Evolutionary conservation across 2,888 invertebrate species (phyloP).

Genomic region (Ectemnius lituratus): DNA sequence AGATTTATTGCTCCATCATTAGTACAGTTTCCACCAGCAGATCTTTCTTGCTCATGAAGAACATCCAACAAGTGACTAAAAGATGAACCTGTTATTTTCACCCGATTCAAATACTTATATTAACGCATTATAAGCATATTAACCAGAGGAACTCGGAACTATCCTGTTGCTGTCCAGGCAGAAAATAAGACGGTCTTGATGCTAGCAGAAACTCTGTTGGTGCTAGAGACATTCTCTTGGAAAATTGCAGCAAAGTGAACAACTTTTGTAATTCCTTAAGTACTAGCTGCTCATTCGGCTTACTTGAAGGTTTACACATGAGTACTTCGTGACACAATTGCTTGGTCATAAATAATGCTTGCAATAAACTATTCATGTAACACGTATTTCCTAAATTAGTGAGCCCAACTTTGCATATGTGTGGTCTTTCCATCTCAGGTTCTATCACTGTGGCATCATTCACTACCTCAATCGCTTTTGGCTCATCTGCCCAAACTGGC

Average conservation of each 20-base stretch:
- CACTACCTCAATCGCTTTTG: constrained; percentile 25
- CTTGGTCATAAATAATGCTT: constrained; percentile 90
- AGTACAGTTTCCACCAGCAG: constrained; percentile 50
- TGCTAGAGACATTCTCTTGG: constrained; percentile 83
- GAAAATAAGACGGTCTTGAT: constrained; percentile 88
- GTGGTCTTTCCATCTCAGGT: constrained; percentile 48
- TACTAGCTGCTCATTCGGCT: constrained; percentile 58
- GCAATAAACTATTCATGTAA: constrained; percentile 93
- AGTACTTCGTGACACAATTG: constrained; percentile 87
- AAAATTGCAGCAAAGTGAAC: constrained; percentile 86
- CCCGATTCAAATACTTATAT: constrained; percentile 12
- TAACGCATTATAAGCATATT: constrained; percentile 47
- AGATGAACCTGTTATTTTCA: neutral
- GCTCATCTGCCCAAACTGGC: constrained; percentile 72
- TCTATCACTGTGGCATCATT: constrained; percentile 21
- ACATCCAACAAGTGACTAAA: constrained; percentile 82
- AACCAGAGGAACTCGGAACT: constrained; percentile 91
- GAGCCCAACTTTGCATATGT: constrained; percentile 84
- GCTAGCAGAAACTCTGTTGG: constrained; percentile 86
- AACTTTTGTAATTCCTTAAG: constrained; percentile 85
- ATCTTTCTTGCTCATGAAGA: constrained; percentile 86
- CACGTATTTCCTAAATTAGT: constrained; percentile 93
- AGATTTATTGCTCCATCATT: constrained; percentile 47
- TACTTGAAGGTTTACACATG: constrained; percentile 60
- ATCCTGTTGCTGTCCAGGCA: constrained; percentile 89